Base-by-base conservation (phyloP, 2,797 vertebrate species). In the Cichlasoma orientale region DNA sequence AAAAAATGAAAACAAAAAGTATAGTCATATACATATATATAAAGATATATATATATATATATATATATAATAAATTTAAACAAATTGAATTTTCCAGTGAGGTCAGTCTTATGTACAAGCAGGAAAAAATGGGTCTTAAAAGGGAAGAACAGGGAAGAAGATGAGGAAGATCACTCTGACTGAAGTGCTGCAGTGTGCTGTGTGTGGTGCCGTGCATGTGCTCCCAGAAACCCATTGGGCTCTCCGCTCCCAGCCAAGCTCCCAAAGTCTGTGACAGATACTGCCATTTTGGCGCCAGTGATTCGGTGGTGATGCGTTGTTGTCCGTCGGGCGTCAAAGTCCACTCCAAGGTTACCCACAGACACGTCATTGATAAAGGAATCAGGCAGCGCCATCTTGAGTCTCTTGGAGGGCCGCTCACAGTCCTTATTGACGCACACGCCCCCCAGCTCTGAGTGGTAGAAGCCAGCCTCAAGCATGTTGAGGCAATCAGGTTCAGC, bases 211-310 rank as follows among this genome's bases (percentile, higher is more conserved):
- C 98, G 96, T 50, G 96, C 73, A 5, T 98, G 98, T 72, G 97
- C 93, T 82, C 86, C 96, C 84, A 99, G 95, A 94, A 99, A 99
- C 77, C 96, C 96, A 53, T 97, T 98, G 79, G 97, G 95, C 86
- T 99, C 98, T 1, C 84, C 96, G 74, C 95, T 93, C 50, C 90
- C 89, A 76, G 97, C 95, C 87, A 99, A 95, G 92, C 97, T 97
- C 91, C 97, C 95, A 59, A 99, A 98, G 97, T 99, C 98, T 88
- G 98, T 97, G 94, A 99, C 97, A 0, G 98, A 99, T 87, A 99
- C 97, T 0, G 98, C 97, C 98, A 99, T 98, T 94, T 99, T 99
- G 93, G 98, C 96, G 86, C 97, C 97, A 36, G 97, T 96, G 92
- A 99, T 98, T 69, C 97, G 96, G 86, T 97, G 97, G 90, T 94